Base-by-base conservation (phyloP, 2,113 vertebrate genomes). In the Thunnus maccoyii region DNA sequence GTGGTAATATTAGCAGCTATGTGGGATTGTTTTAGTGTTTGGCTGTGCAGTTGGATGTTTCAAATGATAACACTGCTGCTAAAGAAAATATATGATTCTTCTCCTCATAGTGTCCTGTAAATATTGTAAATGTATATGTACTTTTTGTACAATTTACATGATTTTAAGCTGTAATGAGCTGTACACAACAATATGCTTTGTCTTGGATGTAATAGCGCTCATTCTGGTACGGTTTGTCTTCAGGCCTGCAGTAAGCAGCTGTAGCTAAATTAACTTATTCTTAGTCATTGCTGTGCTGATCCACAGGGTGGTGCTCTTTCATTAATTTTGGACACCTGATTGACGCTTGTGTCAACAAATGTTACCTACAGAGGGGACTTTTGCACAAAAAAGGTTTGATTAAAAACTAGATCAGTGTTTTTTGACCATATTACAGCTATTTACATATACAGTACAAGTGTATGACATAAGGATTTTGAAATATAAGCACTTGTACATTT, bases 251-350 rank as follows among this genome's bases (percentile, higher is more conserved):
- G 14, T 1, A 17, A 46, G 11, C 30, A 48, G 25, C 54, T 69
- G 46, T 48, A 70, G 30, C 58, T 52, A 55, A 50, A 13, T 0
- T 0, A 12, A 67, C 5, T 11, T 47, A 47, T 52, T 41, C 36
- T 41, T 41, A 9, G 36, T 64, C 51, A 52, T 78, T 70, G 2
- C 30, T 18, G 25, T 58, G 46, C 0, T 47, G 0, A 13, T 76
- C 89, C 92, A 91, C 89, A 54, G 0, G 78, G 66, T 80, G 87
- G 85, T 1, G 78, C 17, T 77, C 62, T 87, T 63, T 50, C 3
- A 84, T 62, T 47, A 75, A 0, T 11, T 62, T 81, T 84, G 46
- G 3, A 2, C 17, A 67, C 25, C 36, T 22, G n/a, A 30, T 8
- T 25, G 11, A 10, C 0, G 6, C n/a, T 51, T 47, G 2, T 48